A percentile compares a stretch with the other conserved stretches of the same genome.
Conservation (phyloP, 2,113 vertebrate species). For the Caracal caracal region DNA sequence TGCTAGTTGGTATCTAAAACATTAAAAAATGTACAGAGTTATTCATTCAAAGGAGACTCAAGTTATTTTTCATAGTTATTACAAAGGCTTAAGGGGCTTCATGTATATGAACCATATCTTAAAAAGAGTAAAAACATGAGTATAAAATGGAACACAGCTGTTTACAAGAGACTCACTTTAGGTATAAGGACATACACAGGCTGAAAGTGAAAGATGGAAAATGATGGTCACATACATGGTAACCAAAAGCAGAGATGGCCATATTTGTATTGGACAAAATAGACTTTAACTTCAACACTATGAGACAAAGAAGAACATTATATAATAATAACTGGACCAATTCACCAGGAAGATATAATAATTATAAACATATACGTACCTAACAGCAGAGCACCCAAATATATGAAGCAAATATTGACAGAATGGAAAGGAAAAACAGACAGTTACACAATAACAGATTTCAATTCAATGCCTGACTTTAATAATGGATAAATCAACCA, state of each 20-base stretch:
- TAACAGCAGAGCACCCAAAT: not conserved
- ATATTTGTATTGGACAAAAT: not conserved
- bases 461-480: not conserved
- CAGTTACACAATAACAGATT: not conserved
- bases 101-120: not conserved
- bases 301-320: not conserved
- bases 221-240: not conserved
- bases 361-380: not conserved
- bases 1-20: not conserved
- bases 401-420: not conserved
- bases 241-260: not conserved
- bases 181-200: not conserved
- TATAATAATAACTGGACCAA: not conserved
- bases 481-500: not conserved
- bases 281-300: not conserved
- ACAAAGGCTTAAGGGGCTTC: not conserved
- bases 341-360: not conserved
- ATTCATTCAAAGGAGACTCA: conserved; percentile 15
- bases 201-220: not conserved
- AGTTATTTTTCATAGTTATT: not conserved
- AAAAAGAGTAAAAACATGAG: not conserved
- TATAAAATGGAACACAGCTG: not conserved
- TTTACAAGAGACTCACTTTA: not conserved
- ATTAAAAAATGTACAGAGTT: conserved; percentile 10
- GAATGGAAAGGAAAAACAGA: not conserved